Percentiles rank a stretch among this genome's conserved stretches.
phyloP scores from a whole-genome alignment of 2,113 vertebrate species.

The Antigone vipio region DNA sequence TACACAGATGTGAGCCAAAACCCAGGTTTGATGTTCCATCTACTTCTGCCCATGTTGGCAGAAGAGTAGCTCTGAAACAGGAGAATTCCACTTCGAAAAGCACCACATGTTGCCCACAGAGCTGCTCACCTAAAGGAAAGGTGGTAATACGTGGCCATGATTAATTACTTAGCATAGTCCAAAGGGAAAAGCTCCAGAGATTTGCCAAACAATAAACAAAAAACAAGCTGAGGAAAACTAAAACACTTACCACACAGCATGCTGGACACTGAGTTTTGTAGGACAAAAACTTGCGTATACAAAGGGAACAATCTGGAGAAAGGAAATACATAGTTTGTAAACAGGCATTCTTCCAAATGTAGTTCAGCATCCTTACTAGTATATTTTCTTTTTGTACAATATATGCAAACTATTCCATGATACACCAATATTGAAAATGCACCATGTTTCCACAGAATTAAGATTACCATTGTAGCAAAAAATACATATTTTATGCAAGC shows the following conservation, averaged over 20 bases:
- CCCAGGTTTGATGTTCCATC: background rate
- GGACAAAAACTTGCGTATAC: constrained; percentile 92
- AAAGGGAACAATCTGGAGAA: constrained; percentile 92
- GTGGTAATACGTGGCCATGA: background rate
- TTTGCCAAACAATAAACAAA: background rate
- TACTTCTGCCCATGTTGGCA: background rate
- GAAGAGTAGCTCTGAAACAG: background rate
- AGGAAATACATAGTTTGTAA: background rate
- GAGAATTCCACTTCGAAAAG: background rate
- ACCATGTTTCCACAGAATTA: background rate
- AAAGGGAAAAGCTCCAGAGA: background rate
- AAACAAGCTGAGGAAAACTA: background rate
- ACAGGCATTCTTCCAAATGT: background rate
- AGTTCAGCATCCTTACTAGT: background rate
- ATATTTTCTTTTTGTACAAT: background rate
- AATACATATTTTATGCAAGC: fast-evolving
- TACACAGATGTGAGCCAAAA: background rate
- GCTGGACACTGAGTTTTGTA: constrained; percentile 91
- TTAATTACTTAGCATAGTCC: background rate
- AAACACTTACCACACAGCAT: constrained; percentile 87
- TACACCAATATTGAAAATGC: background rate
- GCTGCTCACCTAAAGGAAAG: background rate
- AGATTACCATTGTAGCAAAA: background rate
- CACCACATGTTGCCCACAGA: background rate
- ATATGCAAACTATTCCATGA: background rate